Conservation (phyloP, 2,797 vertebrate species). For the Tinamus major region DNA sequence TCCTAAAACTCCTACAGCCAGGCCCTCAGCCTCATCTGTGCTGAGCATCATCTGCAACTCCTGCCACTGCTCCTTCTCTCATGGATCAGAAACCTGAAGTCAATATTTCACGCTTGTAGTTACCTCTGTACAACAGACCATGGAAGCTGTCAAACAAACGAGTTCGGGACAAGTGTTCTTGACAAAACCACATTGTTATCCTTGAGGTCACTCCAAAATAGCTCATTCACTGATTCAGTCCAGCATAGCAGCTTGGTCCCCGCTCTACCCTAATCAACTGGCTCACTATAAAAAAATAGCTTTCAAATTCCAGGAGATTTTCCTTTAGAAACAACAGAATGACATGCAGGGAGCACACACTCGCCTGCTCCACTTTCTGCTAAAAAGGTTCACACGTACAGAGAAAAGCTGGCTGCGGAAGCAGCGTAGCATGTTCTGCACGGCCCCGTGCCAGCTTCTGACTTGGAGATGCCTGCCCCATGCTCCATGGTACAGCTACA, state of each 20-base stretch:
- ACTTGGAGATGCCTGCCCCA: neutral
- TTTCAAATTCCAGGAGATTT: too few species aligned
- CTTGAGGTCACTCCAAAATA: neutral
- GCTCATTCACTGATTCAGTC: neutral
- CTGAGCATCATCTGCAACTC: neutral
- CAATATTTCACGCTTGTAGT: neutral
- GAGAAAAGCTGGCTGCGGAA: neutral
- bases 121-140: neutral
- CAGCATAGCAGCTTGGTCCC: too few species aligned
- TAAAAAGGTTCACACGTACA: neutral
- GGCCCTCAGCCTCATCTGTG: neutral
- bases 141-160: neutral
- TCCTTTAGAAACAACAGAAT: too few species aligned
- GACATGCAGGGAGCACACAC: too few species aligned
- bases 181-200: neutral
- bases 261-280: too few species aligned
- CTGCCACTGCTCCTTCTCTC: neutral
- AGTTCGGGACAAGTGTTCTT: neutral
- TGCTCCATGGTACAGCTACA: neutral
- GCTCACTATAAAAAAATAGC: too few species aligned
- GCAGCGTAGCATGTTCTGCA: neutral
- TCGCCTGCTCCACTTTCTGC: neutral
- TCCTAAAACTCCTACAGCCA: neutral
- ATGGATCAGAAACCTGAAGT: neutral
- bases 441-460: neutral